Percentiles rank a stretch among this genome's conserved stretches.
Evolutionary conservation across 2,797 vertebrate species (phyloP).

Genomic region (Sorex maritimensis): DNA sequence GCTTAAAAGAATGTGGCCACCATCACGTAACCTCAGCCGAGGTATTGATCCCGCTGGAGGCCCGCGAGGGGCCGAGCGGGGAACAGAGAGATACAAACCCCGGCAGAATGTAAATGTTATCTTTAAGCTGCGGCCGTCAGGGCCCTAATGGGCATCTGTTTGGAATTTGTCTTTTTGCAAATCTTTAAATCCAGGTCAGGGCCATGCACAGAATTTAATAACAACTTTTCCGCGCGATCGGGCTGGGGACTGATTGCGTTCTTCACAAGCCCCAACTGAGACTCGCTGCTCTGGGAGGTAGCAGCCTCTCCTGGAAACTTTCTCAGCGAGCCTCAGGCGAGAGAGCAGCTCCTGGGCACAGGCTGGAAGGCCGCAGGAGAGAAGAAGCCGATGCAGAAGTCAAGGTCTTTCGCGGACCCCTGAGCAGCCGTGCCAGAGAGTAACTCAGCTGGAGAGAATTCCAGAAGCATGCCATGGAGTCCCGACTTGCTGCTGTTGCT

Average conservation of each 20-base stretch:
- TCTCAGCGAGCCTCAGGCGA: background rate
- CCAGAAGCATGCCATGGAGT: background rate
- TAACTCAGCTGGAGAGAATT: background rate
- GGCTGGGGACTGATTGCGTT: conserved; percentile 69
- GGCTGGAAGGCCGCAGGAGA: background rate
- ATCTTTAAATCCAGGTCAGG: conserved; percentile 86
- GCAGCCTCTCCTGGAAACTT: background rate
- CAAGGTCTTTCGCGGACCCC: background rate
- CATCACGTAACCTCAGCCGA: conserved; percentile 94
- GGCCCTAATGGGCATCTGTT: conserved; percentile 83
- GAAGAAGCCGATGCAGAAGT: background rate
- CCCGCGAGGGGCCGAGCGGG: conserved; percentile 81
- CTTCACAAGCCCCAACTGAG: conserved; percentile 66
- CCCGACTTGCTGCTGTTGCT: background rate
- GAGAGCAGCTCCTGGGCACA: background rate
- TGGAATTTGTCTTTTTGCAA: conserved; percentile 89
- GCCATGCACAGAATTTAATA: conserved; percentile 87
- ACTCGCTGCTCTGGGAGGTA: conserved; percentile 51
- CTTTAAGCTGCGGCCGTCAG: conserved; percentile 88
- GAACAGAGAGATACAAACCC: conserved; percentile 87
- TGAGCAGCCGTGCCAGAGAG: background rate
- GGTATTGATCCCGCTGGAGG: conserved; percentile 93
- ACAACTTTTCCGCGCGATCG: conserved; percentile 83
- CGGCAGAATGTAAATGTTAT: conserved; percentile 90
- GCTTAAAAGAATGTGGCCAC: conserved; percentile 95